Conservation (phyloP, 2,888 invertebrate species). For the Coelinius sp. region DNA sequence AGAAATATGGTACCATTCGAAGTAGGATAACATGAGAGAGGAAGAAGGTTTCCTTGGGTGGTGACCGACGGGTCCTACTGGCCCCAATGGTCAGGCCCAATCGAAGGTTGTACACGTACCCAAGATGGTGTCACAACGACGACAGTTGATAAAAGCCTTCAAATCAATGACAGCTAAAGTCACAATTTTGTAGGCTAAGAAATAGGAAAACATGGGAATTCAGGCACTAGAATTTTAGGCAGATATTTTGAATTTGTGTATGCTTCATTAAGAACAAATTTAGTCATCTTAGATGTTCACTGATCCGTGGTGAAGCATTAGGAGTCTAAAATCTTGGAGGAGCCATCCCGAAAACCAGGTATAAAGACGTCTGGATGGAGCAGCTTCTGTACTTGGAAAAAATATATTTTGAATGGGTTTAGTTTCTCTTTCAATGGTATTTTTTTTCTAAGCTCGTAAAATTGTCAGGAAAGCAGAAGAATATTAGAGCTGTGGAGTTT, state of each 20-base stretch:
- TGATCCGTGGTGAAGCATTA: constrained; percentile 44
- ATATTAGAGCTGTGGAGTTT: background rate
- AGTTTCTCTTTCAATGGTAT: background rate
- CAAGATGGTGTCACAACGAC: no score
- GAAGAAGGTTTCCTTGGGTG: constrained; percentile 38
- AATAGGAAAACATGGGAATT: background rate
- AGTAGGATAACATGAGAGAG: constrained; percentile 48
- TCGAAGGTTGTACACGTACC: background rate
- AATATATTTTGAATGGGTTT: background rate
- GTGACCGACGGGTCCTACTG: constrained; percentile 20
- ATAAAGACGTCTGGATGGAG: background rate
- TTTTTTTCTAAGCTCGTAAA: background rate
- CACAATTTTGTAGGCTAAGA: background rate
- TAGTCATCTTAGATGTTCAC: constrained; percentile 39
- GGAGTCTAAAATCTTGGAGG: constrained; percentile 33
- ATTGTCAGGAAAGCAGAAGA: background rate
- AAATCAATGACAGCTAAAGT: background rate
- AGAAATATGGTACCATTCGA: constrained; percentile 60
- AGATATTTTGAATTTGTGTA: background rate
- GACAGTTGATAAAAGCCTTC: background rate
- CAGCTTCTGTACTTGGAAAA: background rate
- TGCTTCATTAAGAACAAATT: constrained; percentile 24
- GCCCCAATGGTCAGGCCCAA: background rate
- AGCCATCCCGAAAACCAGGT: constrained; percentile 13
- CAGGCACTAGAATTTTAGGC: background rate